Conservation (phyloP, 2,888 invertebrate species). For the Amorpha juglandis region DNA sequence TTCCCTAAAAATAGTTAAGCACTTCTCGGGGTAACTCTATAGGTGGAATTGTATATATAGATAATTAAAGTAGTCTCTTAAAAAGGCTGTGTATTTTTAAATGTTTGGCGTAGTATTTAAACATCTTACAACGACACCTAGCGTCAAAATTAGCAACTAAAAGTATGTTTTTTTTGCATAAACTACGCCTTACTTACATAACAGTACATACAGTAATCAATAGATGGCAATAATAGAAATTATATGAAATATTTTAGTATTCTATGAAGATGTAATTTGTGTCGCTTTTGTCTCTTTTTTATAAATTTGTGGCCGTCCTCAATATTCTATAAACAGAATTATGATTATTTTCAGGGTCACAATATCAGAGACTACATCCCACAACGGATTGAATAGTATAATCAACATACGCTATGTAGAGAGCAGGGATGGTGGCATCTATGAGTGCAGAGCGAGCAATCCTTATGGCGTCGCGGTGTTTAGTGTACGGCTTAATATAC, state of each 20-base stretch:
- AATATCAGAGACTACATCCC: constrained; percentile 66
- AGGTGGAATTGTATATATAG: too few relatives aligned
- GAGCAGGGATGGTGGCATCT: constrained; percentile 70
- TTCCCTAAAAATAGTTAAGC: too few relatives aligned
- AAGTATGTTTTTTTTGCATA: too few relatives aligned
- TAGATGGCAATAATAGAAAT: background rate
- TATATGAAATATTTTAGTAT: too few relatives aligned
- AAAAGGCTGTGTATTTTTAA: too few relatives aligned
- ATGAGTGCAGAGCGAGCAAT: constrained; percentile 77
- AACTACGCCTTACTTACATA: background rate
- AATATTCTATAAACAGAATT: too few relatives aligned
- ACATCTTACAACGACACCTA: constrained; percentile 1
- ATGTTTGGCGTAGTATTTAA: background rate
- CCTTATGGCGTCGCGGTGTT: constrained; percentile 73
- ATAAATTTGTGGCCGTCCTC: too few relatives aligned
- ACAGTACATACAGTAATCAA: background rate
- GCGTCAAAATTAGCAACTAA: background rate
- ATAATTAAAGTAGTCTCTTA: too few relatives aligned
- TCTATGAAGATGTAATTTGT: too few relatives aligned
- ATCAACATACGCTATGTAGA: constrained; percentile 73
- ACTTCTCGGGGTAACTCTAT: too few relatives aligned
- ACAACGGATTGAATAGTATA: constrained; percentile 68
- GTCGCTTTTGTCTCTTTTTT: too few relatives aligned
- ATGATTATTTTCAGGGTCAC: constrained; percentile 62
- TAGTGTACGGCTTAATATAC: constrained; percentile 65